A percentile compares a stretch with the other conserved stretches of the same genome.
Evolutionary conservation across 2,797 vertebrate species (phyloP).

Genomic region (Apogon hyalosoma): DNA sequence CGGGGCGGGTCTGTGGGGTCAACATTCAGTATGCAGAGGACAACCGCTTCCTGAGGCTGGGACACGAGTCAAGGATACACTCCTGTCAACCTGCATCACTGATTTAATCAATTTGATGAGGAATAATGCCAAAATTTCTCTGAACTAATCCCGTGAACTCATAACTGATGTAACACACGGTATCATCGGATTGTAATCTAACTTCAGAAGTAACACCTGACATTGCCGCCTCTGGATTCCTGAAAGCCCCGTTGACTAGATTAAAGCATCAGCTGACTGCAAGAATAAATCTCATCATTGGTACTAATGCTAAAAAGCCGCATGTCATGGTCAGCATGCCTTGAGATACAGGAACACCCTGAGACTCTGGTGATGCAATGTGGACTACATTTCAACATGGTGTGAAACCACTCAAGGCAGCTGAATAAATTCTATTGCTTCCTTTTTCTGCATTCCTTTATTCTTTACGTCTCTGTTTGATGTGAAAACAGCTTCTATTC

Average conservation of each 20-base stretch:
- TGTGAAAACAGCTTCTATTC: slow-evolving; percentile 8
- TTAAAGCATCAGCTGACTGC: slow-evolving; percentile 65
- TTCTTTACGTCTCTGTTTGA: not conserved
- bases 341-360: slow-evolving; percentile 18
- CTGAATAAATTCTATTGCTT: not conserved
- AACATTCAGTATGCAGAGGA: not conserved
- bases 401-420: not conserved
- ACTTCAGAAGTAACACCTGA: slow-evolving; percentile 38
- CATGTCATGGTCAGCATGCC: slow-evolving; percentile 14
- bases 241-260: slow-evolving; percentile 54
- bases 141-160: slow-evolving; percentile 16
- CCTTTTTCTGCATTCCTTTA: not conserved
- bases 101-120: not conserved
- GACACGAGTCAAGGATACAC: not conserved
- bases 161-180: not conserved
- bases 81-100: not conserved
- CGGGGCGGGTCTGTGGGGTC: not conserved
- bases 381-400: not conserved
- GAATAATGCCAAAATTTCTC: not conserved
- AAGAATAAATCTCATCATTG: slow-evolving; percentile 65
- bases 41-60: not conserved
- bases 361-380: slow-evolving; percentile 18
- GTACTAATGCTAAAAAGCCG: slow-evolving; percentile 46
- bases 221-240: slow-evolving; percentile 47
- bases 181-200: slow-evolving; percentile 18